These are phyloP conservation scores for Melopsittacus undulatus DNA, from an alignment of 2,797 vertebrate species.

Conservation along the genomic window DNA sequence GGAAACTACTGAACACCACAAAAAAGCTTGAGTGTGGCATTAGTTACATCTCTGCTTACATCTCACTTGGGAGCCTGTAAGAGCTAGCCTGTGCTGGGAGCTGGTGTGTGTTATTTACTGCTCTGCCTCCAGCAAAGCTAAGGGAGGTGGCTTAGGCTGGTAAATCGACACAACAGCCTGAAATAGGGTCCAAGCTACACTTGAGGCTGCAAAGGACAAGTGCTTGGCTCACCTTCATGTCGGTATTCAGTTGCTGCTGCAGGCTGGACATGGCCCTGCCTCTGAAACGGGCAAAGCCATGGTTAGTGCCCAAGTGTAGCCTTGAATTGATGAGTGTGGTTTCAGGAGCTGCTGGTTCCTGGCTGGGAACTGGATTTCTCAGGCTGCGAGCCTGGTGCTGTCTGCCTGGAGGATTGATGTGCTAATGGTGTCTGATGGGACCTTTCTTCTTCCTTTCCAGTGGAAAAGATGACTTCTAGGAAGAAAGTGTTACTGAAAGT, in stretches of 20 bases:
- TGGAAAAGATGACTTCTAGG: constrained; percentile 95
- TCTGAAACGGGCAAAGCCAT: neutral
- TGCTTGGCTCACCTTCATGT: neutral
- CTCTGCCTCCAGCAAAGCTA: neutral
- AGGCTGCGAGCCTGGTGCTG: neutral
- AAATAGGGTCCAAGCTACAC: neutral
- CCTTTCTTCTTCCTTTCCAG: constrained; percentile 66
- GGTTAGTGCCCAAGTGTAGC: neutral
- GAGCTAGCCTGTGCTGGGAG: neutral
- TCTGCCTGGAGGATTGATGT: neutral
- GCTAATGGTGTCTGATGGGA: neutral
- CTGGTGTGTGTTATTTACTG: neutral
- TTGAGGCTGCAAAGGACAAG: neutral
- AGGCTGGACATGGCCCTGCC: neutral
- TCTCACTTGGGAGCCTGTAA: neutral
- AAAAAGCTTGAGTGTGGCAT: neutral
- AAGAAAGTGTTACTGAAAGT: constrained; percentile 99
- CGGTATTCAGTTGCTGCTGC: neutral
- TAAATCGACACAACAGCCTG: neutral
- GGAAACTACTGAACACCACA: neutral
- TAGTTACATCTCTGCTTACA: neutral
- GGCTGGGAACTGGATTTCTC: neutral
- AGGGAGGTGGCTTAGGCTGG: neutral
- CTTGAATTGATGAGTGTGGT: neutral
- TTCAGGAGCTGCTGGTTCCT: neutral